Base-by-base conservation (phyloP, 2,888 invertebrate species). In the Drosophila emarginata region DNA sequence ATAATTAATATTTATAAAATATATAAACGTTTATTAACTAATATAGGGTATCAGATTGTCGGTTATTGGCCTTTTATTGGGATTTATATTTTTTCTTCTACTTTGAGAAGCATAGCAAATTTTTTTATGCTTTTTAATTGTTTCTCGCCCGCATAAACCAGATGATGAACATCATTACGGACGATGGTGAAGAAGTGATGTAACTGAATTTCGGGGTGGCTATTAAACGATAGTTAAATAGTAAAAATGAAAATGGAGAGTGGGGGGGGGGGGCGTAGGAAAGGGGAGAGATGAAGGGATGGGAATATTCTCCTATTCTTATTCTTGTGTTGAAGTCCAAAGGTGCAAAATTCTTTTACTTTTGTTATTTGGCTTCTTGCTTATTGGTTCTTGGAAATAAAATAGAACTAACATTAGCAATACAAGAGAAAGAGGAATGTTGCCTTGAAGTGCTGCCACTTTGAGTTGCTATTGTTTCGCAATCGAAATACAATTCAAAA, bases 401-500 rank as follows among this genome's bases (percentile, higher is more conserved):
- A 83, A 78, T 88, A 57, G 78, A 71, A 69, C 86, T 77, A 50
- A 54, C 57, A 71, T 56, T 57, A 57, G 72, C 50, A 52, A 36
- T 9, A 2, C 9, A 32, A 2, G 9, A 32, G 2, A 4, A 21
- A 40, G 12, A 45, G 37, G 32, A 64, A 70, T 60, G 26, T 21
- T 45, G 53, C 53, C 56, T 67, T 81, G 74, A 79, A 81, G 86
- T 72, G 70, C 32, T 63, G 37, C 62, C 69, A 62, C 64, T 37
- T 54, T 61, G 53, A 64, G 53, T 56, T 66, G 52, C 69, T 71
- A 71, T 82, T 82, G 88, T 82, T 82, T 82, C 71, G 83, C 88
- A 82, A 82, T 82, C 80, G 88, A 88, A 64, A 77, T 76, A 75
- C 87, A 84, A 84, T 84, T 88, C 81, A 81, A 88, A 80, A 75